Conservation (phyloP, 2,113 vertebrate species). For the Tiliqua scincoides region DNA sequence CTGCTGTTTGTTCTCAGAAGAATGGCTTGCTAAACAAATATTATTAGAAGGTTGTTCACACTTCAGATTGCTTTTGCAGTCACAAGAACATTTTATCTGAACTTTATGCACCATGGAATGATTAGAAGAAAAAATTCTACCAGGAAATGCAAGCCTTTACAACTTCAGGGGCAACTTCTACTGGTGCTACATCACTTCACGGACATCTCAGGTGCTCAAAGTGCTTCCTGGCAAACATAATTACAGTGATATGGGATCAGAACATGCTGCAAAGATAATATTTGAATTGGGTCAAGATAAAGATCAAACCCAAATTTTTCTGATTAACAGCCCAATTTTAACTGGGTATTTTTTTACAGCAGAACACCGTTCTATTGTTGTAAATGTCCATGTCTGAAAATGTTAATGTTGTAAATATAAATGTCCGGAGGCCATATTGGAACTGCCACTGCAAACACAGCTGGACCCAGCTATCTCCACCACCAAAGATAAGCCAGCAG, state of each 20-base stretch:
- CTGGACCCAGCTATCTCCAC: too few relatives aligned
- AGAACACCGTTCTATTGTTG: too few relatives aligned
- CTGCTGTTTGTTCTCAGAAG: constrained; percentile 63
- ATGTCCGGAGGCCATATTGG: too few relatives aligned
- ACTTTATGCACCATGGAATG: constrained; percentile 59
- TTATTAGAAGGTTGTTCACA: constrained; percentile 71
- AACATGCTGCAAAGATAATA: neutral
- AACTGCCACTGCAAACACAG: too few relatives aligned
- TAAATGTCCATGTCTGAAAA: too few relatives aligned
- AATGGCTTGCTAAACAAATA: constrained; percentile 77
- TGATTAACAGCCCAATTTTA: neutral
- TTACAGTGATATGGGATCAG: neutral
- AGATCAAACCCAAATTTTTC: neutral
- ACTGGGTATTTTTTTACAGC: too few relatives aligned
- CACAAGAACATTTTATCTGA: constrained; percentile 60
- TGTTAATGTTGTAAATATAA: too few relatives aligned
- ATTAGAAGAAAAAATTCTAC: constrained; percentile 50
- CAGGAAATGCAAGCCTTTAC: constrained; percentile 27
- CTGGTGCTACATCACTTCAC: neutral
- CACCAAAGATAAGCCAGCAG: too few relatives aligned
- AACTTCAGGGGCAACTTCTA: constrained; percentile 13
- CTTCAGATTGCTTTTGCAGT: constrained; percentile 67
- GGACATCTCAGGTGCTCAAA: neutral
- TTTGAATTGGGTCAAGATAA: neutral
- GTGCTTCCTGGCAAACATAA: neutral